A percentile compares a stretch with the other conserved stretches of the same genome.
Conservation (phyloP, 2,113 vertebrate genomes). For the Macquaria ambigua region DNA sequence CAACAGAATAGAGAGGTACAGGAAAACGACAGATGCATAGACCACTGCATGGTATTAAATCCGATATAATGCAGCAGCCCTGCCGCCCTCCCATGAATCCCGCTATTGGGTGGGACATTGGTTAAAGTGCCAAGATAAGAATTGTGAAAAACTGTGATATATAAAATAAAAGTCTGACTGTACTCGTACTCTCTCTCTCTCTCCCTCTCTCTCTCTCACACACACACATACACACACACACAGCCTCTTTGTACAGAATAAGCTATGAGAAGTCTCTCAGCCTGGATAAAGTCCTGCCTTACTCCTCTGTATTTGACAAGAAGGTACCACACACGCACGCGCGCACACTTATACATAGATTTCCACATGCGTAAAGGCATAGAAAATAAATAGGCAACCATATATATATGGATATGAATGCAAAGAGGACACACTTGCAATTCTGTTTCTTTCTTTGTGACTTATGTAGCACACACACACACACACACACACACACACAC, state of each 20-base stretch:
- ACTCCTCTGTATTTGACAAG: constrained; percentile 89
- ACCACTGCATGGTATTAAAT: neutral
- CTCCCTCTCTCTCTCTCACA: constrained; percentile 1
- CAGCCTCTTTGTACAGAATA: constrained; percentile 91
- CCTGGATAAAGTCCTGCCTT: constrained; percentile 90
- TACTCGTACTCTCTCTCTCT: constrained; percentile 1
- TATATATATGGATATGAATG: constrained; percentile 24
- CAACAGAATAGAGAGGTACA: neutral
- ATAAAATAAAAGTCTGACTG: constrained; percentile 8
- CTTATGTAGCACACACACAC: neutral
- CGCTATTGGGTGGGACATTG: neutral
- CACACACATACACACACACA: constrained; percentile 27
- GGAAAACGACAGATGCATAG: neutral
- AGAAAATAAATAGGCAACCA: neutral
- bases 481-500: neutral
- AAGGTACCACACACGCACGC: constrained; percentile 82
- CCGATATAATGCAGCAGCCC: neutral
- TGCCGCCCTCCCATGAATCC: neutral
- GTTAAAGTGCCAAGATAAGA: neutral
- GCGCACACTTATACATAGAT: neutral
- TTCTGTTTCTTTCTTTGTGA: neutral
- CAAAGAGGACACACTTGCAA: constrained; percentile 15
- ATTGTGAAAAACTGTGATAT: neutral
- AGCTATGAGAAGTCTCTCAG: constrained; percentile 84
- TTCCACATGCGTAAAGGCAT: neutral